Base-by-base conservation (phyloP, 2,797 vertebrate species). In the Alauda arvensis region DNA sequence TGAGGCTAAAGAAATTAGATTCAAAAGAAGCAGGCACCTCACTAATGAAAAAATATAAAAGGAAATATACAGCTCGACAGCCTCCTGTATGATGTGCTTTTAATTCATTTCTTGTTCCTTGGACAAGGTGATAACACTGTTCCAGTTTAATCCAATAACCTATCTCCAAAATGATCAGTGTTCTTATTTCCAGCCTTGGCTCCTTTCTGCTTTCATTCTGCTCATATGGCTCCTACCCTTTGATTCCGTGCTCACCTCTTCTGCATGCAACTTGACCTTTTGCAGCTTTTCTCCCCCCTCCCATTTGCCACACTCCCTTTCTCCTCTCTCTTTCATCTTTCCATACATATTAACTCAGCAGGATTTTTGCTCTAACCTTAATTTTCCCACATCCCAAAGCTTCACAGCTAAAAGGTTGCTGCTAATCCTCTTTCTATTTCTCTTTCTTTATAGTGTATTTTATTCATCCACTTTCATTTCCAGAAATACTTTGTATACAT, bases 331-430 rank as follows among this genome's bases (percentile, higher is more conserved):
- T 94, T 95, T 95, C 88, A 95, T 96, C 93, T 95, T 95, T 94
- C 88, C 77, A 85, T 91, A 92, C 91, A 93, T 94, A 95, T 95
- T 95, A 94, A 85, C 92, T 92, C 92, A 89, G 92, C 92, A 67
- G 86, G 93, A 94, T 93, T 94, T 94, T 82, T 93, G 67, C 86
- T 87, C 91, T 91, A 89, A 87, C 92, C 90, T 93, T 94, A 95
- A 93, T 95, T 96, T 95, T 91, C 72, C 91, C 2, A 28, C 84
- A 92, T 94, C 90, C 84, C 89, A 88, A 92, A 93, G 92, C 89
- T 95, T 95, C 92, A 93, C 74, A 94, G 93, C 72, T 91, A 89
- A 95, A 96, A 96, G 94, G 94, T 96, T 96, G 94, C 92, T 89
- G 42, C 83, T 96, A 96, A 96, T 96, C 94, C 93, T 82, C 88